A percentile compares a stretch with the other conserved stretches of the same genome.
Conservation (phyloP, 2,113 vertebrate species). For the Salvelinus namaycush region DNA sequence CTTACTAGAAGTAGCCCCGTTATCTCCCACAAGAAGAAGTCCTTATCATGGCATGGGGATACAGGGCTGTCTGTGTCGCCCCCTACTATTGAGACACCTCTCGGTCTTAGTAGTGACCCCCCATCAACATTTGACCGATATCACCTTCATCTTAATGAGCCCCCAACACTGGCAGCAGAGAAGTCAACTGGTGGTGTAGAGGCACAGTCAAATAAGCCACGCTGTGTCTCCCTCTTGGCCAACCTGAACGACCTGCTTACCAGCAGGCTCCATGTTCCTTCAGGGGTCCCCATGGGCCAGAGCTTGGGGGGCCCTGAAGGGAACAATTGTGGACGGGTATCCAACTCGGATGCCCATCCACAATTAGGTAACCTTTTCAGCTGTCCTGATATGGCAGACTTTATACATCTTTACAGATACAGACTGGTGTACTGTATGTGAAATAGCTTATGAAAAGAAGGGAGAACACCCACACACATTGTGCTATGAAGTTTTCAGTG, state of each 20-base stretch:
- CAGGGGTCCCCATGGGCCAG: neutral
- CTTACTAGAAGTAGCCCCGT: slow-evolving; percentile 65
- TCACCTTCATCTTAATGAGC: too few species aligned
- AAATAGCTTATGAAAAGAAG: too few species aligned
- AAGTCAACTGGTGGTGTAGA: neutral
- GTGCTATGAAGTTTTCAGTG: neutral
- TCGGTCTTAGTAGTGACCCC: neutral
- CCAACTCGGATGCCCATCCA: neutral
- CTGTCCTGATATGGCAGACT: too few species aligned
- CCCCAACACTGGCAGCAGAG: neutral
- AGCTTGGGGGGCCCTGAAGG: neutral
- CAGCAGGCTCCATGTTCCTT: slow-evolving; percentile 2
- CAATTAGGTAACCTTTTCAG: slow-evolving; percentile 24
- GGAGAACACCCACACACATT: too few species aligned
- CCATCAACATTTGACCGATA: too few species aligned
- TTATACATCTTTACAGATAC: too few species aligned
- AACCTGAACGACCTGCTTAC: slow-evolving; percentile 28
- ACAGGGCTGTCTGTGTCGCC: neutral
- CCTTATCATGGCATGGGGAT: slow-evolving; percentile 30
- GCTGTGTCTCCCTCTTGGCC: slow-evolving; percentile 11
- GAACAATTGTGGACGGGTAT: too few species aligned
- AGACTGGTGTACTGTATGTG: too few species aligned
- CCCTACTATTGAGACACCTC: neutral
- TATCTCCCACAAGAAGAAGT: slow-evolving; percentile 37
- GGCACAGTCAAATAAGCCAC: neutral